Conservation (phyloP, 2,888 invertebrate genomes). For the Megastigmus dorsalis region DNA sequence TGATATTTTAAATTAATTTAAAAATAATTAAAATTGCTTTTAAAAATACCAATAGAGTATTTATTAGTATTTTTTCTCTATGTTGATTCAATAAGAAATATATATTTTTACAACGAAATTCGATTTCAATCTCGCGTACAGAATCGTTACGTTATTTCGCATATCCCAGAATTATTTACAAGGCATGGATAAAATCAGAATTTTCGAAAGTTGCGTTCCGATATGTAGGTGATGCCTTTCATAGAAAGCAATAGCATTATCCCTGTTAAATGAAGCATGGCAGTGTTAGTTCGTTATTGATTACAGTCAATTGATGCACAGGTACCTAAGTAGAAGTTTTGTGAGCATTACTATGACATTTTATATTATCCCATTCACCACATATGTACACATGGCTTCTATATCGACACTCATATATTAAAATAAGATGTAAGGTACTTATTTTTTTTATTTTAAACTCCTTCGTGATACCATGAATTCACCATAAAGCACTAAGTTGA, state of each 20-base stretch:
- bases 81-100: no score
- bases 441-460: no score
- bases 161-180: slow-evolving; percentile 17
- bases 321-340: background rate
- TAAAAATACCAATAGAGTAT: no score
- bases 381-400: slow-evolving; percentile 47
- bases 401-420: no score
- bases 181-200: background rate
- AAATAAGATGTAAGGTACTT: no score
- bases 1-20: no score
- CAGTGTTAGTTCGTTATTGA: slow-evolving; percentile 17
- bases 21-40: no score
- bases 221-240: background rate
- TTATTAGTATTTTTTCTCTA: background rate
- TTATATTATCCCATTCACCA: slow-evolving; percentile 64
- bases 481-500: no score
- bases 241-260: background rate
- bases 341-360: slow-evolving; percentile 49
- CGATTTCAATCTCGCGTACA: background rate
- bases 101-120: no score
- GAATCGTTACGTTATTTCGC: background rate
- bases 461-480: no score
- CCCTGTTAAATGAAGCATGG: slow-evolving; percentile 32
- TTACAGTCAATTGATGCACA: slow-evolving; percentile 20
- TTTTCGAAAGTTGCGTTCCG: background rate